These are phyloP conservation scores for Episyrphus balteatus DNA, from an alignment of 1,140 invertebrate species.

Conservation along the genomic window DNA sequence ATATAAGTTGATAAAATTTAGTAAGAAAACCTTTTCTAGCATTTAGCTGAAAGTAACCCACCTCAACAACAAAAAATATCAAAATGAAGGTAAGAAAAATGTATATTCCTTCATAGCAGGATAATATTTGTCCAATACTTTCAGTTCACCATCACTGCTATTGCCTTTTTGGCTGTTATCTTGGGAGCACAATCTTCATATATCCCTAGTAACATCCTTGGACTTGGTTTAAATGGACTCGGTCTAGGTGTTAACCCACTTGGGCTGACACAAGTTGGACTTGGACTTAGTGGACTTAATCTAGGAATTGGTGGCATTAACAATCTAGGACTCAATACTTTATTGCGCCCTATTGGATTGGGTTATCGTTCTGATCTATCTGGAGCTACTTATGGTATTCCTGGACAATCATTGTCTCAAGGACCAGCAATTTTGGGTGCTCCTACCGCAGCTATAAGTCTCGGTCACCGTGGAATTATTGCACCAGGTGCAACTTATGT, in stretches of 20 bases:
- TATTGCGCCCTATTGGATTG: conserved; percentile 1
- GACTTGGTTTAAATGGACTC: conserved; percentile 5
- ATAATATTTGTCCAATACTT: not conserved
- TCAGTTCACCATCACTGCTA: conserved; percentile 23
- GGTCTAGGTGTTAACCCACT: conserved; percentile 11
- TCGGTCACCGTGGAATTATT: not conserved
- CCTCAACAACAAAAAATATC: too few relatives aligned
- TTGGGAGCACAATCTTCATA: conserved; percentile 32
- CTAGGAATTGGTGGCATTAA: not conserved
- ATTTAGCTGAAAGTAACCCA: too few relatives aligned
- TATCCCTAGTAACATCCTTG: conserved; percentile 26
- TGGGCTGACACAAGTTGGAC: too few relatives aligned
- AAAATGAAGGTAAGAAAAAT: too few relatives aligned
- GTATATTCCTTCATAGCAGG: too few relatives aligned
- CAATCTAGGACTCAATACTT: conserved; percentile 13
- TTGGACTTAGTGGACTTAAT: not conserved
- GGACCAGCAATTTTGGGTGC: not conserved
- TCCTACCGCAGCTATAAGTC: too few relatives aligned
- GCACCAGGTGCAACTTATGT: conserved; percentile 15
- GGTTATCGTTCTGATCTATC: not conserved
- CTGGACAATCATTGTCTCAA: too few relatives aligned
- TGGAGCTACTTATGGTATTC: too few relatives aligned
- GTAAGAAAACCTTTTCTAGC: too few relatives aligned
- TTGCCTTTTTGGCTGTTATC: conserved; percentile 28
- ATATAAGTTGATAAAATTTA: too few relatives aligned